Evolutionary conservation across 2,888 invertebrate species (phyloP), one percentile per base, ranked within the genome.

Genomic region (Eupsilia transversa): DNA sequence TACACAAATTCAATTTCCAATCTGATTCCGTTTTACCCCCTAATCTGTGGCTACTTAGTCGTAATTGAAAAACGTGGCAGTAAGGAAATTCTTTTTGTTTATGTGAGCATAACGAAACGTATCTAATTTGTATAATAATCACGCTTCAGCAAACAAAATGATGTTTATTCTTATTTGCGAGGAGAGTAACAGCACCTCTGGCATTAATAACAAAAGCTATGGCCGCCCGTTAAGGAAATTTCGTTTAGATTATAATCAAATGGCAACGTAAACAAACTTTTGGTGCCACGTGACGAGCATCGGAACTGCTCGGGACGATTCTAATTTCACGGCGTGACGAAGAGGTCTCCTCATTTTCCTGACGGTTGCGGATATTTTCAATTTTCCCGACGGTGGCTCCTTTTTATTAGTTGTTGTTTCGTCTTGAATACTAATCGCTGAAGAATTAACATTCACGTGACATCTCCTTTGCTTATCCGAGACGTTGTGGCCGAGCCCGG

Each of bases 291-390:
- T 94, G 95, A 92, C 91, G 84, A 82, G 95, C 93, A 94, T 94
- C 87, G 88, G 84, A 91, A 92, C 90, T 88, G 89, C 88, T 86
- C 86, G 87, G 89, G 90, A 90, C 91, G 88, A 92, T 93, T 93
- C 94, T 94, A 94, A 95, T 95, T 96, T 93, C 93, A 93, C 93
- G 93, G 92, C 92, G 94, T 94, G 94, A 95, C 93, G 94, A 93
- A 94, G 93, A 94, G 91, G 90, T 87, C 92, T 91, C 85, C 94
- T 94, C 94, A 95, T 95, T 95, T 95, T 94, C 95, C 92, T 95
- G 94, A 94, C 93, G 94, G 94, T 93, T 94, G 94, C 93, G 96
- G 95, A 95, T 95, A 95, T 96, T 96, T 96, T 96, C 96, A 96
- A 96, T 96, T 96, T 95, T 94, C 95, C 92, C 94, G 90, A 91